Conservation (phyloP, 2,797 vertebrate species). For the Leptoclinus maculatus region DNA sequence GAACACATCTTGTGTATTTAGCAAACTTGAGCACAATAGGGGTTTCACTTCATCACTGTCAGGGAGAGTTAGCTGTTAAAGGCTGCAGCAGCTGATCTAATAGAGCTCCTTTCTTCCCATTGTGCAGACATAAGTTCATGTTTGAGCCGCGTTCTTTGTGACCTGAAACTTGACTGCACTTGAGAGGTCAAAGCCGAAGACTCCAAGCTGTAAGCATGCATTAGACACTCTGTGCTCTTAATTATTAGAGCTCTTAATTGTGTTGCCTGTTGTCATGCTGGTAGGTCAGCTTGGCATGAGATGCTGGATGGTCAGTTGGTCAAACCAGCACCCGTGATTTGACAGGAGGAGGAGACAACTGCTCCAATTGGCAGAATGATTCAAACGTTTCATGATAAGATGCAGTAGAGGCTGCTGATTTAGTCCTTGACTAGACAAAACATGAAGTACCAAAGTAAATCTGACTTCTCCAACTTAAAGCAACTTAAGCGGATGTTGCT, state of each 20-base stretch:
- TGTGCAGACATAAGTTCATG: constrained; percentile 64
- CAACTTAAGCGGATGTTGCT: constrained; percentile 60
- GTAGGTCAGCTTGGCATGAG: constrained; percentile 62
- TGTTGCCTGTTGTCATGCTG: constrained; percentile 68
- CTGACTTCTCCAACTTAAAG: constrained; percentile 55
- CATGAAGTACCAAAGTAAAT: constrained; percentile 37
- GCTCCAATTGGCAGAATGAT: constrained; percentile 35
- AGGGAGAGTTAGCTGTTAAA: constrained; percentile 53
- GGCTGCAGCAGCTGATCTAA: constrained; percentile 63
- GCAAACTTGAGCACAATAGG: constrained; percentile 40
- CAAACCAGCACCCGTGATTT: constrained; percentile 36
- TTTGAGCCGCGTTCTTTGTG: constrained; percentile 60
- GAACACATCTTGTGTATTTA: constrained; percentile 51
- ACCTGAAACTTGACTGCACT: constrained; percentile 79
- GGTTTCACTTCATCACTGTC: constrained; percentile 65
- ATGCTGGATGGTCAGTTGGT: constrained; percentile 46
- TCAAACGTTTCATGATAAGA: constrained; percentile 13
- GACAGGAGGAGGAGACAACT: constrained; percentile 51
- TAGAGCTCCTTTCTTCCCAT: constrained; percentile 57
- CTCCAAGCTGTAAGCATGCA: constrained; percentile 64
- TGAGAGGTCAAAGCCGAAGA: constrained; percentile 62
- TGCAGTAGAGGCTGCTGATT: neutral
- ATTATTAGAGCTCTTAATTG: constrained; percentile 66
- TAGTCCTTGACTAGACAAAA: constrained; percentile 22
- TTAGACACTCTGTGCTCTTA: constrained; percentile 54